A percentile compares a stretch with the other conserved stretches of the same genome.
Conservation (phyloP, 2,888 invertebrate genomes). For the Phortica okadai region DNA sequence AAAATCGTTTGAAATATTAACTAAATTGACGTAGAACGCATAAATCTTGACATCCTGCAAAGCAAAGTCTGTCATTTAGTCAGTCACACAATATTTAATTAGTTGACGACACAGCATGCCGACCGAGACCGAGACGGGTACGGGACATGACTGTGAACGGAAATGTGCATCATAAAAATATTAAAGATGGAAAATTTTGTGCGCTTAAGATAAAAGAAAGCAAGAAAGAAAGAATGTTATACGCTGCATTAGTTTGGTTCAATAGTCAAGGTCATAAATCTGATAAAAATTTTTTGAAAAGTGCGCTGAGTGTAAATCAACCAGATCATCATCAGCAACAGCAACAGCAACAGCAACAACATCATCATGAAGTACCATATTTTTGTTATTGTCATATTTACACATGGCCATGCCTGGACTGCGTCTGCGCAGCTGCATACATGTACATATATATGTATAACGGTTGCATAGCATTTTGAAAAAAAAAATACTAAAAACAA, state of each 20-base stretch:
- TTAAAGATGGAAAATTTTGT: slow-evolving; percentile 56
- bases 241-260: slow-evolving; percentile 60
- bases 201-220: slow-evolving; percentile 47
- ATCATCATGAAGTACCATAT: slow-evolving; percentile 48
- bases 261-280: slow-evolving; percentile 63
- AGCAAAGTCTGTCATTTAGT: slow-evolving; percentile 14
- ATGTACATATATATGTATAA: slow-evolving; percentile 62
- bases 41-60: slow-evolving; percentile 54
- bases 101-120: not conserved
- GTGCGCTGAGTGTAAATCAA: slow-evolving; percentile 28
- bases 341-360: too few relatives aligned
- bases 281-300: slow-evolving; percentile 39
- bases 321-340: slow-evolving; percentile 26
- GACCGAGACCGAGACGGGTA: not conserved
- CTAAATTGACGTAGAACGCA: slow-evolving; percentile 61
- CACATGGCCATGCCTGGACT: slow-evolving; percentile 44
- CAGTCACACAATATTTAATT: not conserved
- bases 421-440: slow-evolving; percentile 54
- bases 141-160: slow-evolving; percentile 44
- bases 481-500: not conserved
- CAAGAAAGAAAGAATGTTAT: slow-evolving; percentile 47
- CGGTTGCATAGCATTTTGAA: slow-evolving; percentile 45
- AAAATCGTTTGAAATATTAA: too few relatives aligned
- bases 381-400: slow-evolving; percentile 72
- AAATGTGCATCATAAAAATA: slow-evolving; percentile 70